phyloP scores from a whole-genome alignment of 2,113 vertebrate genomes.

The Mobula birostris region DNA sequence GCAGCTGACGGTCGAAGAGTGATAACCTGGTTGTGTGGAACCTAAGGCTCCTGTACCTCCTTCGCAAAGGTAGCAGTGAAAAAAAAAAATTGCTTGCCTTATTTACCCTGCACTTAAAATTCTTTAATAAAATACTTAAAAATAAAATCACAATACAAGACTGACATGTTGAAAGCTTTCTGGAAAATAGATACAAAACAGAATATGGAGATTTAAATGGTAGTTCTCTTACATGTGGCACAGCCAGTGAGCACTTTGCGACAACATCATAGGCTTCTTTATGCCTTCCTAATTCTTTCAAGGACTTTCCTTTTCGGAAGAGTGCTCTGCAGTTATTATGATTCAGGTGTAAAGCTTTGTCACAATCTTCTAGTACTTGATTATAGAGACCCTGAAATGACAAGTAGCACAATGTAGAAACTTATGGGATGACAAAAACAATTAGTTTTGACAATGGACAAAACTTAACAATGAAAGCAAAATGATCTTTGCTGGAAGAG shows the following conservation, averaged over 20 bases:
- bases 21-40: too few species aligned
- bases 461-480: not conserved
- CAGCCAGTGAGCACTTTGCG: conserved; percentile 84
- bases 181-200: not conserved
- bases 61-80: too few species aligned
- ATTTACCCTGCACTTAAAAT: too few species aligned
- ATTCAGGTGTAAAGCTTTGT: conserved; percentile 74
- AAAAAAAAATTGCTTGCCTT: too few species aligned
- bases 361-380: conserved; percentile 81
- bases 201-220: not conserved
- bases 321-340: conserved; percentile 79
- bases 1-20: too few species aligned
- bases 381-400: conserved; percentile 68
- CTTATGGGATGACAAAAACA: not conserved
- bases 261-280: conserved; percentile 87
- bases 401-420: not conserved
- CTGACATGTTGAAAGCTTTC: not conserved
- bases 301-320: conserved; percentile 80
- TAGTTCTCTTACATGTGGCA: conserved; percentile 76
- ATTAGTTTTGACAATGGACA: not conserved
- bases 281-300: conserved; percentile 77
- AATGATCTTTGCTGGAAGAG: not conserved
- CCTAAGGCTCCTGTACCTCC: too few species aligned
- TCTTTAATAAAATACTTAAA: too few species aligned
- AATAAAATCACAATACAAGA: not conserved